Percentiles rank a stretch among this genome's conserved stretches.
Evolutionary conservation across 2,888 invertebrate genomes (phyloP).

Genomic region (Apantesis nais): DNA sequence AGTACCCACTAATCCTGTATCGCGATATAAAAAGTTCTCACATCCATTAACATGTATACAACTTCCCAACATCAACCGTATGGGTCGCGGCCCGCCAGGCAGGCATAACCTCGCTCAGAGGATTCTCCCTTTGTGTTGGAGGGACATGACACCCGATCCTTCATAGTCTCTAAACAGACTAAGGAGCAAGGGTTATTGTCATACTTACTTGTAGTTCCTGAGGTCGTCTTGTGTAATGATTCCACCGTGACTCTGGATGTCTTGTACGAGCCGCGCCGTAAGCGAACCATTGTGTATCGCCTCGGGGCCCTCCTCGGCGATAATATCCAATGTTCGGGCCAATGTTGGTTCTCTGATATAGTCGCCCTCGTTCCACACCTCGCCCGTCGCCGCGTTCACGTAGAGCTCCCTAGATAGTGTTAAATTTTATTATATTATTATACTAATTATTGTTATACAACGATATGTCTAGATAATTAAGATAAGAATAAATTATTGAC

Average conservation of each 20-base stretch:
- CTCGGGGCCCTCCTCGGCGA: slow-evolving; percentile 88
- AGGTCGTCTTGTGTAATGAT: slow-evolving; percentile 93
- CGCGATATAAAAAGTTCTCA: too few species aligned
- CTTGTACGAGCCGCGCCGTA: slow-evolving; percentile 87
- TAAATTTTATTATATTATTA: neutral
- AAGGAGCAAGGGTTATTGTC: neutral
- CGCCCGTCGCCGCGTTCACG: slow-evolving; percentile 86
- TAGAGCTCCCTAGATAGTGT: slow-evolving; percentile 78
- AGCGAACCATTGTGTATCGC: slow-evolving; percentile 92
- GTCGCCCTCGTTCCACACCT: slow-evolving; percentile 87
- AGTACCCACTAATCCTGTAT: too few species aligned
- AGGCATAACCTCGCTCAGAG: too few species aligned
- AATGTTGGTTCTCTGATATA: slow-evolving; percentile 87
- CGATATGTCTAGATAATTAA: too few species aligned
- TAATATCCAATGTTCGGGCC: slow-evolving; percentile 88
- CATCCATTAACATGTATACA: too few species aligned
- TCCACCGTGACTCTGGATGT: slow-evolving; percentile 89
- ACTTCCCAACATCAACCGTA: too few species aligned
- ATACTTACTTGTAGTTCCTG: slow-evolving; percentile 86
- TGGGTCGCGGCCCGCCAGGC: too few species aligned
- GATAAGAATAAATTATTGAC: too few species aligned
- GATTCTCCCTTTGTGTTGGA: too few species aligned
- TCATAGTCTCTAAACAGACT: neutral
- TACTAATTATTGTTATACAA: too few species aligned
- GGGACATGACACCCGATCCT: too few species aligned